Evolutionary conservation across 2,797 vertebrate genomes (phyloP), one percentile per base, ranked within the genome.

Genomic region (Danio jaintianensis): DNA sequence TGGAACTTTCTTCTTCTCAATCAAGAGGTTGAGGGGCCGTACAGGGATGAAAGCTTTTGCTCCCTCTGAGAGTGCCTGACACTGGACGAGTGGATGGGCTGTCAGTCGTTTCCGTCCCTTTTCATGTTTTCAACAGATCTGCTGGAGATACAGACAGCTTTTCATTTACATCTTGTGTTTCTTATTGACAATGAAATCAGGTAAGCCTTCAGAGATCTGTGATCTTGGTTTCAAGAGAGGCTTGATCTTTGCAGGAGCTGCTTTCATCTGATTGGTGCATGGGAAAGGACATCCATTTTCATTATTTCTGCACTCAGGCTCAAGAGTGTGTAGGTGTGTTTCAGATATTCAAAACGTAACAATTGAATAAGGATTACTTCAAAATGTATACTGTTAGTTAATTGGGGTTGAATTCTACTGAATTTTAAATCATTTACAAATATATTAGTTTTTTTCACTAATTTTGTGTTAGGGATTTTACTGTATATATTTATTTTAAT

Each of bases 1-100:
- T 87, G 88, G 88, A 88, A 87, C 88, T 92, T 90, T 92, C 82
- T 90, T 90, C 88, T 90, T 87, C 91, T 92, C 91, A 90, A 91
- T 93, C 92, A 92, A 90, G 91, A 87, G 87, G 86, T 84, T 85
- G 84, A 92, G 92, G 61, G 55, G 47, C 53, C 89, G 89, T 89
- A 82, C 89, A 84, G 87, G 89, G 89, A 91, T 92, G 91, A 92
- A 93, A 92, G 90, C 86, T 90, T 84, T 81, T 85, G 89, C 86
- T 86, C 85, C 82, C 89, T 87, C 85, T 87, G 83, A 52, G 83
- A 52, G 78, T 81, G 72, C 80, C 76, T 82, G 78, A 86, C 80
- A 43, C 88, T 88, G 90, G 88, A 89, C 90, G 83, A 90, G 88
- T 91, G 90, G 22, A 62, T 48, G 48, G 67, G 63, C 61, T 69